Percentiles rank a stretch among this genome's conserved stretches.
phyloP scores from a whole-genome alignment of 2,888 invertebrate genomes.

The Ditylenchus weischeri region DNA sequence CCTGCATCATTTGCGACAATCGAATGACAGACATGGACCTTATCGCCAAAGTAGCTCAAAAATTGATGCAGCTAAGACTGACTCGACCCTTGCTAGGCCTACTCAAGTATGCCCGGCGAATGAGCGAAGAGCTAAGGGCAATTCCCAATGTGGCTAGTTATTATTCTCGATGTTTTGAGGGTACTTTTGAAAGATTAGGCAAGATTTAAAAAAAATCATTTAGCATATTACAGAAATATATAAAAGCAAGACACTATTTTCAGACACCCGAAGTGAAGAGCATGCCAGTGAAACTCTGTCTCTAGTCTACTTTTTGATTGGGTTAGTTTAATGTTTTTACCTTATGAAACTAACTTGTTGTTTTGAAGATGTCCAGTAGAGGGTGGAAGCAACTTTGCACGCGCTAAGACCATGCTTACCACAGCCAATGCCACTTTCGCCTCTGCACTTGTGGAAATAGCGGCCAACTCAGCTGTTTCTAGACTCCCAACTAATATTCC shows the following conservation, averaged over 20 bases:
- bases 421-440: not conserved
- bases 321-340: constrained; percentile 5
- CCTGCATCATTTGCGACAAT: constrained; percentile 19
- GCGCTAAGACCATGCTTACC: not conserved
- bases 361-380: constrained; percentile 21
- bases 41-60: constrained; percentile 18
- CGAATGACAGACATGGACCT: constrained; percentile 15
- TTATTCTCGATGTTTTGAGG: constrained; percentile 18
- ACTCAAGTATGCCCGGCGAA: constrained; percentile 16
- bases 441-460: constrained; percentile 3
- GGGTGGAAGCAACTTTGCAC: constrained; percentile 16
- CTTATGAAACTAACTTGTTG: not conserved
- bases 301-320: constrained; percentile 20
- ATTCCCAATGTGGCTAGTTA: constrained; percentile 18
- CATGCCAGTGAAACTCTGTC: constrained; percentile 13
- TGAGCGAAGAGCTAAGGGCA: constrained; percentile 9
- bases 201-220: too few relatives aligned
- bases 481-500: too few relatives aligned
- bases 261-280: too few relatives aligned
- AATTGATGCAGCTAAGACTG: constrained; percentile 15
- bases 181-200: not conserved
- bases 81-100: constrained; percentile 13
- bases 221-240: too few relatives aligned
- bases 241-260: too few relatives aligned
- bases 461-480: not conserved